Evolutionary conservation across 2,888 invertebrate genomes (phyloP).

Genomic region (Atrina japonica): DNA sequence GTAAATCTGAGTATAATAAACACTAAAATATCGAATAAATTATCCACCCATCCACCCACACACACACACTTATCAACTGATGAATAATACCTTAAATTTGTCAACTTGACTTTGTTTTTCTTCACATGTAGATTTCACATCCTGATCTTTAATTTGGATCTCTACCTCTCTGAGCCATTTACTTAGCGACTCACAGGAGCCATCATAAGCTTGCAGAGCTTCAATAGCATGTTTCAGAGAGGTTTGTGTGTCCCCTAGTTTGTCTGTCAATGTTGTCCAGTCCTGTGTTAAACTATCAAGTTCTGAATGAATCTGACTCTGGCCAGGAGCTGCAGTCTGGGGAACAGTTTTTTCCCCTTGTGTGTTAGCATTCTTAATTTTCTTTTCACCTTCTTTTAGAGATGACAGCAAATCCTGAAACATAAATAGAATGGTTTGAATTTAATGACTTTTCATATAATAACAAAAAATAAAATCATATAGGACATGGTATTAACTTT

Average conservation of each 20-base stretch:
- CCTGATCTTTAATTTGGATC: conserved; percentile 90
- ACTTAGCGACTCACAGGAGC: conserved; percentile 88
- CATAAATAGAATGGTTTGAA: conserved; percentile 1
- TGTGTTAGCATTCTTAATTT: conserved; percentile 91
- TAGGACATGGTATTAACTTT: background rate
- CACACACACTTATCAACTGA: too few relatives aligned
- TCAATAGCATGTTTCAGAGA: conserved; percentile 94
- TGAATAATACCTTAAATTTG: conserved; percentile 87
- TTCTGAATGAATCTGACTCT: conserved; percentile 94
- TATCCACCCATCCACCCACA: too few relatives aligned
- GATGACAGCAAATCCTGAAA: conserved; percentile 72
- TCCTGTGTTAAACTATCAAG: conserved; percentile 88
- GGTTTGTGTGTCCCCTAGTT: conserved; percentile 90
- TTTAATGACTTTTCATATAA: background rate
- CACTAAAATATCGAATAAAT: too few relatives aligned
- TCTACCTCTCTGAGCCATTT: conserved; percentile 93
- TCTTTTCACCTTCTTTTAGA: conserved; percentile 81
- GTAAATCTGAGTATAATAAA: too few relatives aligned
- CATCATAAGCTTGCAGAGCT: conserved; percentile 87
- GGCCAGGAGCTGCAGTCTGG: conserved; percentile 95
- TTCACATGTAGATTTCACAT: conserved; percentile 90
- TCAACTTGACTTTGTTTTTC: conserved; percentile 90
- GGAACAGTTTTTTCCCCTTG: conserved; percentile 94
- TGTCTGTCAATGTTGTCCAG: conserved; percentile 94
- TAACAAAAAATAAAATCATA: background rate